Percentiles rank a stretch among this genome's conserved stretches.
phyloP scores from a whole-genome alignment of 2,888 invertebrate genomes.

The Tipula helvola region DNA sequence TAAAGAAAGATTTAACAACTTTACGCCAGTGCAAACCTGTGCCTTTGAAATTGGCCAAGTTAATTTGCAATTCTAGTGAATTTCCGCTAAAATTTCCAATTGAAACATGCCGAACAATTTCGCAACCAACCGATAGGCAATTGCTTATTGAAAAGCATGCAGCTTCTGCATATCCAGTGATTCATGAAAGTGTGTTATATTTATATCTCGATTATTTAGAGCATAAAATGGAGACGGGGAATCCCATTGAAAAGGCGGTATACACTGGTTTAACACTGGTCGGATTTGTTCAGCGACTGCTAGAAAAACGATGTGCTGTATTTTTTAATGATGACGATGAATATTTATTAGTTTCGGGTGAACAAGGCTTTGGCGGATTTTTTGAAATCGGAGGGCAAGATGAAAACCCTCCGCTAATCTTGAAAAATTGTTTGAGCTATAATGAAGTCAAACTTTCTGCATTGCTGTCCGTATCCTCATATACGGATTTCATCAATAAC shows the following conservation, averaged over 20 bases:
- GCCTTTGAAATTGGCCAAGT: conserved; percentile 9
- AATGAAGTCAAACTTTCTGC: conserved; percentile 45
- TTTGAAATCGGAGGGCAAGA: conserved; percentile 38
- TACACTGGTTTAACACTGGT: conserved; percentile 36
- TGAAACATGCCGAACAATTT: conserved; percentile 25
- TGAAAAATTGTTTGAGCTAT: conserved; percentile 41
- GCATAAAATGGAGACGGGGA: conserved; percentile 39
- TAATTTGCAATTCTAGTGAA: conserved; percentile 13
- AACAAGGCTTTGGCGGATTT: conserved; percentile 39
- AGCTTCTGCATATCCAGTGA: conserved; percentile 50
- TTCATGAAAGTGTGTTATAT: conserved; percentile 51
- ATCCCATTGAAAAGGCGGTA: conserved; percentile 26
- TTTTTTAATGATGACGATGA: conserved; percentile 38
- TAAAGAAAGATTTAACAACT: conserved; percentile 21
- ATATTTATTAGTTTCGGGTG: conserved; percentile 34
- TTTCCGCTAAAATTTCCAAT: conserved; percentile 27
- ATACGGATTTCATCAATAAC: conserved; percentile 43
- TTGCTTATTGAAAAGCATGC: conserved; percentile 26
- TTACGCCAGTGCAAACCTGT: conserved; percentile 18
- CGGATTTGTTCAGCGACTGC: conserved; percentile 39
- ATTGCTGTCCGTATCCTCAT: conserved; percentile 41
- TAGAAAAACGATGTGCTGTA: conserved; percentile 40
- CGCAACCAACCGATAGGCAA: conserved; percentile 24
- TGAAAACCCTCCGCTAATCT: conserved; percentile 37
- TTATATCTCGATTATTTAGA: conserved; percentile 51